Conservation (phyloP, 2,113 vertebrate species). For the Muntiacus reevesi region DNA sequence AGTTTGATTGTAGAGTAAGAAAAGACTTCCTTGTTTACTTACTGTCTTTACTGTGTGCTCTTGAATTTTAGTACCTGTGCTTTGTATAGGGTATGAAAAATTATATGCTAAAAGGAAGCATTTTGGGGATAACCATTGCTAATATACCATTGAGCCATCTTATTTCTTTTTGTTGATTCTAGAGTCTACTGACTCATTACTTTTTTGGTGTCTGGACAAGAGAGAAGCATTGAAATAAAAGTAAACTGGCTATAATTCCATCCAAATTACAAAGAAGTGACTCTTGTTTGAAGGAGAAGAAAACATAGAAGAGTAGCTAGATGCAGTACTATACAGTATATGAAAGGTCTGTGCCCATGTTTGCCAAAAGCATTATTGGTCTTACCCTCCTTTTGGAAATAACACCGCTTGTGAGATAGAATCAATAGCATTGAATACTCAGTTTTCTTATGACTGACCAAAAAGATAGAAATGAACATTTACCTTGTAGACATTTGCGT, state of each 20-base stretch:
- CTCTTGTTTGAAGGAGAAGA: conserved; percentile 62
- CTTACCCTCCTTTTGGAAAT: conserved; percentile 27
- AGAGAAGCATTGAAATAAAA: conserved; percentile 63
- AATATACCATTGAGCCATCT: conserved; percentile 23
- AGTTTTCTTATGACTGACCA: background rate
- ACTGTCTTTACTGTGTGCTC: background rate
- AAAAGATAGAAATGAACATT: background rate
- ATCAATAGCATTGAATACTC: background rate
- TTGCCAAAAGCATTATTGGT: background rate
- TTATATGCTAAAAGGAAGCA: background rate
- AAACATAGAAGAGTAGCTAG: conserved; percentile 45
- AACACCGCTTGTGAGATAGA: background rate
- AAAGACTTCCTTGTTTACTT: background rate
- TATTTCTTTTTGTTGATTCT: conserved; percentile 52
- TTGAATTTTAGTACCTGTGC: conserved; percentile 8
- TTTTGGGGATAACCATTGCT: conserved; percentile 9
- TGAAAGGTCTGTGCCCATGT: conserved; percentile 15
- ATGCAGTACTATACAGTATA: conserved; percentile 23
- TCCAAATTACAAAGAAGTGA: conserved; percentile 50
- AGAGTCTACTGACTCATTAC: conserved; percentile 57
- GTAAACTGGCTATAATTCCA: conserved; percentile 59
- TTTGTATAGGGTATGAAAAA: background rate
- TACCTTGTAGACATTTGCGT: background rate
- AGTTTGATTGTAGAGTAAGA: background rate
- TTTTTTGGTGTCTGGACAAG: conserved; percentile 61